Percentiles rank a stretch among this genome's conserved stretches.
These are phyloP conservation scores for Heliconius ethilla DNA, from an alignment of 2,888 invertebrate genomes.

Conservation along the genomic window DNA sequence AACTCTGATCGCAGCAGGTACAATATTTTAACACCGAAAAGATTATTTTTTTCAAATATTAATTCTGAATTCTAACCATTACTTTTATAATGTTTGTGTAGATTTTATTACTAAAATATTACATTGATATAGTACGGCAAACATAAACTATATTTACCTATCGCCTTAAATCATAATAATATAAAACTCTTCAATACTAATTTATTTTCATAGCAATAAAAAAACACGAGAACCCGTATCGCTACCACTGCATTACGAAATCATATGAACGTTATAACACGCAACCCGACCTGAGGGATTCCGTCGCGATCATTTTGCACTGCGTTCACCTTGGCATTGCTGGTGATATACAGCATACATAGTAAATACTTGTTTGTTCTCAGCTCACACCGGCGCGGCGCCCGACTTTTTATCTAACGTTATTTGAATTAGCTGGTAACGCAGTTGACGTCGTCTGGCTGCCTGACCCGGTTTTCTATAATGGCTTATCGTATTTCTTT, in stretches of 20 bases:
- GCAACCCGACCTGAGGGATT: constrained; percentile 21
- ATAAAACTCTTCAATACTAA: neutral
- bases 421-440: constrained; percentile 10
- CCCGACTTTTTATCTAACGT: constrained; percentile 2
- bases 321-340: constrained; percentile 34
- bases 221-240: neutral
- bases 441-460: constrained; percentile 8
- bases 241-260: neutral
- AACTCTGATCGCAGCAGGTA: too few species aligned
- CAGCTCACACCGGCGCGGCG: neutral
- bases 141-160: neutral
- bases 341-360: constrained; percentile 14
- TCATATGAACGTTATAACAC: constrained; percentile 2
- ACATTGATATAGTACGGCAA: neutral
- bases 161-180: too few species aligned
- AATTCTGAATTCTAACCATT: too few species aligned
- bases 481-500: constrained; percentile 25
- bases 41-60: neutral
- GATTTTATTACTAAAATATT: neutral
- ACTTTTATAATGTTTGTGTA: too few species aligned
- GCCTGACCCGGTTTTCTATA: constrained; percentile 27
- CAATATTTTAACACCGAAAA: neutral
- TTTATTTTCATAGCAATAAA: neutral
- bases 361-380: constrained; percentile 2
- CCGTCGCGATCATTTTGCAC: constrained; percentile 8